Evolutionary conservation across 2,797 vertebrate species (phyloP).

Genomic region (Poecilia velifera): DNA sequence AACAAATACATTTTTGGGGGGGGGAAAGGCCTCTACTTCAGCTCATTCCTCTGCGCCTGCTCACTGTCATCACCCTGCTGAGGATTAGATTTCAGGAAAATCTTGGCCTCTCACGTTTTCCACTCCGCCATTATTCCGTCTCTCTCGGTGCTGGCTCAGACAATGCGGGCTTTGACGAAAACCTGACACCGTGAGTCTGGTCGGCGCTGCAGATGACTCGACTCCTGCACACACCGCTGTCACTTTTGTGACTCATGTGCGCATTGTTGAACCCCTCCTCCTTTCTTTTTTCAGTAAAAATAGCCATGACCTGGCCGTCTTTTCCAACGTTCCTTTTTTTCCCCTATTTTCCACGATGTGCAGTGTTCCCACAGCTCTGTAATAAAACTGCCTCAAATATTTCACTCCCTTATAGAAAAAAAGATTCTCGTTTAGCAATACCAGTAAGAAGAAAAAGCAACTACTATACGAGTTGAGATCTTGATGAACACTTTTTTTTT

Average conservation of each 20-base stretch:
- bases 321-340: not conserved
- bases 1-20: constrained; percentile 51
- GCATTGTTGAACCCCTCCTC: constrained; percentile 50
- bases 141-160: constrained; percentile 70
- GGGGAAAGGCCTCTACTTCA: constrained; percentile 67
- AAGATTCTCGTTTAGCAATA: constrained; percentile 13
- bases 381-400: constrained; percentile 51
- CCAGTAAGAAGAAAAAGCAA: constrained; percentile 17
- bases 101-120: constrained; percentile 70
- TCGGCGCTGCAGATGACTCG: constrained; percentile 55
- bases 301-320: constrained; percentile 10
- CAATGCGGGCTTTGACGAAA: constrained; percentile 74
- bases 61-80: constrained; percentile 72
- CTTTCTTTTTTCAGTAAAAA: constrained; percentile 51
- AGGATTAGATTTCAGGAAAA: constrained; percentile 79
- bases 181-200: constrained; percentile 67
- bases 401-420: constrained; percentile 31
- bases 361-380: constrained; percentile 31
- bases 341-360: constrained; percentile 20
- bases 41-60: constrained; percentile 69
- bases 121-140: constrained; percentile 72
- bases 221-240: constrained; percentile 37
- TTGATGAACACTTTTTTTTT: constrained; percentile 20
- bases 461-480: constrained; percentile 20
- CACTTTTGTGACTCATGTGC: constrained; percentile 48